A percentile compares a stretch with the other conserved stretches of the same genome.
phyloP scores from a whole-genome alignment of 2,888 invertebrate genomes.

The Trileptium ribeirensis region DNA sequence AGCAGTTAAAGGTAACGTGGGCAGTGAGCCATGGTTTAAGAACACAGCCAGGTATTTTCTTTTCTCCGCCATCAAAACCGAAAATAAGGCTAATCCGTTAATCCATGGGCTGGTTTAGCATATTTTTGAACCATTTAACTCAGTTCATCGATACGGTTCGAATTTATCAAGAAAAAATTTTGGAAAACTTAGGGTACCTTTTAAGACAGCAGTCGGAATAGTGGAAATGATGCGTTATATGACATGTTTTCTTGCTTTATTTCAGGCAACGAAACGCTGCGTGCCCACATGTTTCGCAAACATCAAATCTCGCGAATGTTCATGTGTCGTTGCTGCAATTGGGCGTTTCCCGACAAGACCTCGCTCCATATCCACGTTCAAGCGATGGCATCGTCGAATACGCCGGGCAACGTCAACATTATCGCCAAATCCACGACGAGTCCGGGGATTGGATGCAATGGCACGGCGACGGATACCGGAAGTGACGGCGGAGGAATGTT shows the following conservation, averaged over 20 bases:
- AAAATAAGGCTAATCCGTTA: too few species aligned
- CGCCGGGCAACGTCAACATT: slow-evolving; percentile 26
- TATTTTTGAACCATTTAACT: too few species aligned
- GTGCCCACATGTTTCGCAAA: slow-evolving; percentile 48
- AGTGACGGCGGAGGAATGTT: not conserved
- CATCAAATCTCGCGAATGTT: slow-evolving; percentile 49
- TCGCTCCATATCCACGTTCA: slow-evolving; percentile 44
- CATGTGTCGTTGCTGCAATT: slow-evolving; percentile 51
- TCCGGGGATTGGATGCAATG: not conserved
- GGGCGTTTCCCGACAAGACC: slow-evolving; percentile 47
- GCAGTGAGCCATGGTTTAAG: too few species aligned
- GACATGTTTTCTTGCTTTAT: slow-evolving; percentile 5
- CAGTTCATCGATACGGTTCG: too few species aligned
- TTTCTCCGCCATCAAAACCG: too few species aligned
- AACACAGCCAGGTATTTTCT: too few species aligned
- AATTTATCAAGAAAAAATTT: too few species aligned
- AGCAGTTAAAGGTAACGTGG: too few species aligned
- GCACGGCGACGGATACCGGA: not conserved
- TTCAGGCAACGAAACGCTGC: slow-evolving; percentile 48
- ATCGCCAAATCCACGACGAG: slow-evolving; percentile 26
- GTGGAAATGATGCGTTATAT: not conserved
- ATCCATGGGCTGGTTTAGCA: too few species aligned
- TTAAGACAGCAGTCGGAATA: too few species aligned
- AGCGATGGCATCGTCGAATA: slow-evolving; percentile 26
- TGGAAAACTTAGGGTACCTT: too few species aligned